phyloP scores from a whole-genome alignment of 2,888 invertebrate species.

The Carterocephalus palaemon region DNA sequence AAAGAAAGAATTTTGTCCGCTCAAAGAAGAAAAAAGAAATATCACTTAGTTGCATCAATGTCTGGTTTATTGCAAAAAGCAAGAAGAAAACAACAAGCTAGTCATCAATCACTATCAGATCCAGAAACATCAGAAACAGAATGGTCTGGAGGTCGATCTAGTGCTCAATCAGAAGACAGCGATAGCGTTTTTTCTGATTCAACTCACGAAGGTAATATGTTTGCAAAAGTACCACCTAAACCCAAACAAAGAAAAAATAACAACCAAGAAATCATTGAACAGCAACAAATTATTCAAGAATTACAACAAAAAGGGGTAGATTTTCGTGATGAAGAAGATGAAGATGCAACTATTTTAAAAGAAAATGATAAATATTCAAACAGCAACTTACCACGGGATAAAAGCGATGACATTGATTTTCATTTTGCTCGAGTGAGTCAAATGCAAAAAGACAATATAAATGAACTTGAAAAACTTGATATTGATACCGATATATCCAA shows the following conservation, averaged over 20 bases:
- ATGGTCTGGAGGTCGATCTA: conserved; percentile 80
- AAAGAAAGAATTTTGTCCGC: conserved; percentile 71
- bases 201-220: conserved; percentile 81
- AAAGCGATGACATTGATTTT: conserved; percentile 74
- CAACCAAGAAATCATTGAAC: conserved; percentile 72
- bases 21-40: conserved; percentile 85
- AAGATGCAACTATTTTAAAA: conserved; percentile 55
- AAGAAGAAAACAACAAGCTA: conserved; percentile 81
- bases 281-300: conserved; percentile 71
- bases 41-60: conserved; percentile 89
- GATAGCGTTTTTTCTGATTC: conserved; percentile 85
- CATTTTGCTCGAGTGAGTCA: conserved; percentile 77
- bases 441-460: conserved; percentile 71
- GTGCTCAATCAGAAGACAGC: conserved; percentile 87
- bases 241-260: conserved; percentile 68
- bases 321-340: conserved; percentile 56
- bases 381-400: conserved; percentile 59
- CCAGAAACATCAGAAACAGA: conserved; percentile 88
- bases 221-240: conserved; percentile 80
- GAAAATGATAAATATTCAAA: conserved; percentile 54
- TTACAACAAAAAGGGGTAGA: conserved; percentile 68
- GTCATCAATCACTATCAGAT: conserved; percentile 84
- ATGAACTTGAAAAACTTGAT: conserved; percentile 73
- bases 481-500: conserved; percentile 81
- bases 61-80: conserved; percentile 92